phyloP scores from a whole-genome alignment of 2,797 vertebrate genomes.

The Taeniopygia guttata region DNA sequence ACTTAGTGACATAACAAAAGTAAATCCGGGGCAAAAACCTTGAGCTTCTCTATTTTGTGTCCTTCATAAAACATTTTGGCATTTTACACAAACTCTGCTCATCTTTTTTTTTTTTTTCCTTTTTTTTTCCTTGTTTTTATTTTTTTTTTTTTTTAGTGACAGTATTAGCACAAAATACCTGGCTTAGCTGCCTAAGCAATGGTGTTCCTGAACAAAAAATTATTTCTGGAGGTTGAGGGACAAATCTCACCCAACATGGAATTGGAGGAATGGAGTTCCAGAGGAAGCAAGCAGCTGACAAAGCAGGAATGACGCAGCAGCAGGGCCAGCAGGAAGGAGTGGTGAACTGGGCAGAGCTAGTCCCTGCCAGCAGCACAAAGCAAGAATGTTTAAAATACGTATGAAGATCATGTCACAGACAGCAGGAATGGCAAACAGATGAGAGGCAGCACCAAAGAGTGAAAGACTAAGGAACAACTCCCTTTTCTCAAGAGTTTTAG shows the following conservation, averaged over 20 bases:
- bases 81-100: neutral
- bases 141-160: neutral
- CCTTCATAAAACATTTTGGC: neutral
- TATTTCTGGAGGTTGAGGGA: neutral
- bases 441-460: neutral
- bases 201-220: neutral
- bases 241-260: neutral
- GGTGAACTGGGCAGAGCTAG: neutral
- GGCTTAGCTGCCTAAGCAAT: neutral
- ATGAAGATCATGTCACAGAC: neutral
- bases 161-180: neutral
- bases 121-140: neutral
- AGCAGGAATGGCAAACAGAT: neutral
- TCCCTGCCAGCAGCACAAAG: neutral
- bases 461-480: neutral
- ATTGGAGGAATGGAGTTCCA: neutral
- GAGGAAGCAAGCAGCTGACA: neutral
- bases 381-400: neutral
- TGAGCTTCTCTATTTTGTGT: neutral
- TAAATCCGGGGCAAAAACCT: neutral
- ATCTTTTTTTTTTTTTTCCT: rapidly evolving
- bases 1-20: slow-evolving; percentile 57
- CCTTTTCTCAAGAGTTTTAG: neutral
- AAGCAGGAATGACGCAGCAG: neutral
- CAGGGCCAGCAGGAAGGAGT: neutral